A percentile compares a stretch with the other conserved stretches of the same genome.
Conservation (phyloP, 2,113 vertebrate species). For the Candoia aspera region DNA sequence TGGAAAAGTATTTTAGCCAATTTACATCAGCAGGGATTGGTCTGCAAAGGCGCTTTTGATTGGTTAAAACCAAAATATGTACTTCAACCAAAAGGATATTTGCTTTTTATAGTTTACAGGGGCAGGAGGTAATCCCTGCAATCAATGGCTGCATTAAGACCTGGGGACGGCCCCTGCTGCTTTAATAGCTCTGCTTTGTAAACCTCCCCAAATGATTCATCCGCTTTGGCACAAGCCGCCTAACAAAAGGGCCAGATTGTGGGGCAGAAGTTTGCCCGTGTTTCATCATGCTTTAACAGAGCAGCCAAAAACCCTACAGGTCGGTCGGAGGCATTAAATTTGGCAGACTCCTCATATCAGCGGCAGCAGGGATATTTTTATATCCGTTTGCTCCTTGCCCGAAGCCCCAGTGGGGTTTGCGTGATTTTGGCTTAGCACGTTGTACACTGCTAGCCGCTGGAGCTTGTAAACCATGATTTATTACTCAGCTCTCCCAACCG, state of each 20-base stretch:
- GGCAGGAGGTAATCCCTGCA: neutral
- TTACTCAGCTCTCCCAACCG: too few species aligned
- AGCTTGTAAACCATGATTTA: too few species aligned
- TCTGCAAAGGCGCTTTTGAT: neutral
- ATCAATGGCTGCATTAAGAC: neutral
- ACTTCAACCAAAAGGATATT: neutral
- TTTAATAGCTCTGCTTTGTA: neutral
- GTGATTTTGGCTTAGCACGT: too few species aligned
- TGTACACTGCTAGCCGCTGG: too few species aligned
- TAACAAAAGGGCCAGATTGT: neutral
- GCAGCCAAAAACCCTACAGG: neutral
- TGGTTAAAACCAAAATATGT: neutral
- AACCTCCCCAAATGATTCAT: too few species aligned
- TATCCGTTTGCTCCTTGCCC: neutral
- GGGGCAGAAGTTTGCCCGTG: neutral
- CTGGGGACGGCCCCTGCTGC: neutral
- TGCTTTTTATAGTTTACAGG: neutral
- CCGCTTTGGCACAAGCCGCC: neutral
- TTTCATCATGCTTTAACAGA: neutral
- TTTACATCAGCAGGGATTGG: neutral
- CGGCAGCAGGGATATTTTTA: neutral
- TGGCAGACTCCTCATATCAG: neutral
- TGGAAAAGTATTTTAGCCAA: neutral
- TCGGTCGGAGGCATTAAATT: neutral
- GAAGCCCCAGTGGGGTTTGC: neutral